Percentiles rank a stretch among this genome's conserved stretches.
These are phyloP conservation scores for Podarcis cretensis DNA, from an alignment of 2,113 vertebrate species.

Conservation along the genomic window DNA sequence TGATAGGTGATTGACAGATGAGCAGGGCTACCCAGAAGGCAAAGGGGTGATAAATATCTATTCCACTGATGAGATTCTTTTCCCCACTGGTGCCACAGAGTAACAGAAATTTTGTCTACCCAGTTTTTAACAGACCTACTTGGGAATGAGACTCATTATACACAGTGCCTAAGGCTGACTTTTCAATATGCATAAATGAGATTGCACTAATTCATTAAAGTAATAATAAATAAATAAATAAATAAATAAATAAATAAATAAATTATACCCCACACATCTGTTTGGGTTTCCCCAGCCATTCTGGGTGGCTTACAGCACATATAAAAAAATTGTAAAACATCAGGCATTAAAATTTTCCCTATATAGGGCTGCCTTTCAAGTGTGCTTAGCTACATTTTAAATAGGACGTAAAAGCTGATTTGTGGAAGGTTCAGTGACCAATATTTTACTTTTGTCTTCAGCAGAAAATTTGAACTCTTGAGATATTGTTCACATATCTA, in stretches of 20 bases:
- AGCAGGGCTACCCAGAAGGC: neutral
- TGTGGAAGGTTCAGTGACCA: neutral
- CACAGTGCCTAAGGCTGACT: neutral
- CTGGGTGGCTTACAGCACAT: too few species aligned
- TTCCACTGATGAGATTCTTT: neutral
- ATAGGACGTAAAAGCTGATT: neutral
- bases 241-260: too few species aligned
- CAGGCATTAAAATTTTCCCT: too few species aligned
- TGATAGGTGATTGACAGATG: too few species aligned
- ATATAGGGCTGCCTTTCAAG: neutral
- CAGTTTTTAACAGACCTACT: neutral
- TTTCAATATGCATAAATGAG: neutral
- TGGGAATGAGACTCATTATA: neutral
- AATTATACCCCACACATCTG: too few species aligned
- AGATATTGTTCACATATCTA: neutral
- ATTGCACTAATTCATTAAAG: neutral
- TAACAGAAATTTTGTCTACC: too few species aligned
- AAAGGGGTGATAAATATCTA: neutral
- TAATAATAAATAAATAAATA: too few species aligned
- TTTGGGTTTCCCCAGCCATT: too few species aligned
- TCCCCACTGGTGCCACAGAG: too few species aligned
- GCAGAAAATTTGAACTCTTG: neutral
- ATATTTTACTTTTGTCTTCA: constrained; percentile 11
- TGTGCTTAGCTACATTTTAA: neutral
- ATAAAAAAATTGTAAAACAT: too few species aligned